Percentiles rank a stretch among this genome's conserved stretches.
These are phyloP conservation scores for Hipposideros armiger DNA, from an alignment of 2,113 vertebrate species.

Conservation along the genomic window DNA sequence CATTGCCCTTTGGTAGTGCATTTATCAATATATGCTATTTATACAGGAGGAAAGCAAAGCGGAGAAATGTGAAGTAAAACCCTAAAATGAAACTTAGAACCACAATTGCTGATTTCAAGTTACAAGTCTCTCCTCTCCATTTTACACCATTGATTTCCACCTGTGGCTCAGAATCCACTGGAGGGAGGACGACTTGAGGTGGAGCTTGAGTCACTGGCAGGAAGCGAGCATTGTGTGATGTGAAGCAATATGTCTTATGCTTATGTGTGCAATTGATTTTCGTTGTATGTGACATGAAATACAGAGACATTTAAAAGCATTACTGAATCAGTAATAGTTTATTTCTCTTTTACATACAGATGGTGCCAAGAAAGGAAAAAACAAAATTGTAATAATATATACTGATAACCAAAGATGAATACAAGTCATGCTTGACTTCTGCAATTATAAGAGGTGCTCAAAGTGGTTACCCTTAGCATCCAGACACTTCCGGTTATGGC, in stretches of 20 bases:
- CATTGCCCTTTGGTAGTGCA: neutral
- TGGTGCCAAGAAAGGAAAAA: too few species aligned
- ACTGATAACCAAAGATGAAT: too few species aligned
- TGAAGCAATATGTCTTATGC: neutral
- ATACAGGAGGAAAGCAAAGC: neutral
- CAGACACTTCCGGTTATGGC: too few species aligned
- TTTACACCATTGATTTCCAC: neutral
- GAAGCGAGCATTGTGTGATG: neutral
- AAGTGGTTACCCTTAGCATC: too few species aligned
- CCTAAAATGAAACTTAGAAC: neutral
- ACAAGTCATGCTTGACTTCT: too few species aligned
- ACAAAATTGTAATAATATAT: too few species aligned
- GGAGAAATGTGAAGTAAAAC: neutral
- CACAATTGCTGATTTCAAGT: neutral
- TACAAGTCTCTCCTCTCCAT: neutral
- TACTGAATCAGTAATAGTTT: neutral
- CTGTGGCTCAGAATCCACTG: neutral
- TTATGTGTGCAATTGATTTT: neutral
- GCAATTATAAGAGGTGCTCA: too few species aligned
- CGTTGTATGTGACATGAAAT: neutral
- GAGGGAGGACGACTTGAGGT: neutral
- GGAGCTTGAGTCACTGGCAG: neutral
- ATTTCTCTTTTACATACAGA: neutral
- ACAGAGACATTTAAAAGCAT: conserved; percentile 27
- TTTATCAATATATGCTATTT: neutral